These are phyloP conservation scores for Venustoraphidia nigricollis DNA, from an alignment of 2,888 invertebrate genomes.

Conservation along the genomic window DNA sequence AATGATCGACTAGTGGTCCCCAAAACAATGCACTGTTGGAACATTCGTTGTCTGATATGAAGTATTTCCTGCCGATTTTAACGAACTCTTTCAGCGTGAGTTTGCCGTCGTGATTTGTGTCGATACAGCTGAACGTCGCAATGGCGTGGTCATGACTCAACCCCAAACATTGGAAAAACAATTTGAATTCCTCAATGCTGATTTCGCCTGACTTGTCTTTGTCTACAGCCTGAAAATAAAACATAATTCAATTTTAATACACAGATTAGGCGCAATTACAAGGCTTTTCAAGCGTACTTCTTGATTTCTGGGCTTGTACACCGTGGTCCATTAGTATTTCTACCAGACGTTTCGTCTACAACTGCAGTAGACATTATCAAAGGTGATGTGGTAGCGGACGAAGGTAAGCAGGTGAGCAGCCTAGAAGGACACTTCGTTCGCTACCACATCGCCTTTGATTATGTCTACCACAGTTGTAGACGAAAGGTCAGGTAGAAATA, in stretches of 20 bases:
- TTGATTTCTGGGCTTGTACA: too few relatives aligned
- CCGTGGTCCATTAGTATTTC: too few relatives aligned
- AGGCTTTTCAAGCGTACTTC: too few relatives aligned
- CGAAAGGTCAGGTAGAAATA: too few relatives aligned
- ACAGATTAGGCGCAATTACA: too few relatives aligned
- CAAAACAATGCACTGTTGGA: slow-evolving; percentile 73
- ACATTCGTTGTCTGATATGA: slow-evolving; percentile 58
- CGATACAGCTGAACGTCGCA: slow-evolving; percentile 62
- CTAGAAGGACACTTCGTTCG: too few relatives aligned
- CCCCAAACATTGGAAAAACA: slow-evolving; percentile 69
- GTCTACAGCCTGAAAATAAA: slow-evolving; percentile 53
- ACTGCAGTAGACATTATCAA: too few relatives aligned
- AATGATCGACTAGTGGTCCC: slow-evolving; percentile 57
- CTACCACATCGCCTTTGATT: too few relatives aligned
- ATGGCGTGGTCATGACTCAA: slow-evolving; percentile 59
- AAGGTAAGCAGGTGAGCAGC: too few relatives aligned
- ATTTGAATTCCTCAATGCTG: slow-evolving; percentile 64
- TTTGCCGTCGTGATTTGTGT: slow-evolving; percentile 63
- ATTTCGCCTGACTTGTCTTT: slow-evolving; percentile 65
- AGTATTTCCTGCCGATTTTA: slow-evolving; percentile 65
- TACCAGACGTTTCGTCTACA: too few relatives aligned
- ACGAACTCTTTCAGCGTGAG: slow-evolving; percentile 64
- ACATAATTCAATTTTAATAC: slow-evolving; percentile 1
- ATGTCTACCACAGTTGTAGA: too few relatives aligned
- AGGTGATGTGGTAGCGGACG: too few relatives aligned